Conservation (phyloP, 2,888 invertebrate species). For the Agriopis leucophaearia region DNA sequence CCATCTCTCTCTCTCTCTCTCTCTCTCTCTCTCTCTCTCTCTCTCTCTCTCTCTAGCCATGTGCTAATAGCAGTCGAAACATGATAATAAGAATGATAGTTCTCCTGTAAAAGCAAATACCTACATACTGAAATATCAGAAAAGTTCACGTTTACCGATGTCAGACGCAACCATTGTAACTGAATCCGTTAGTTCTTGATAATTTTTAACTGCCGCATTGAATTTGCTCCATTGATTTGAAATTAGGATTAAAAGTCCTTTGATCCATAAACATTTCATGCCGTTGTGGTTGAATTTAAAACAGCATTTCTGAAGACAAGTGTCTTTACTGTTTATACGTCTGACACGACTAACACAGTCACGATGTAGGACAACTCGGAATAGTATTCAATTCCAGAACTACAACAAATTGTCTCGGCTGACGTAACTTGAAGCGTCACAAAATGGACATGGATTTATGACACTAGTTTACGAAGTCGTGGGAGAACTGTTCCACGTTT, state of each 20-base stretch:
- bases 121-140: too few species aligned
- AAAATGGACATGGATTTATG: slow-evolving; percentile 37
- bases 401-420: slow-evolving; percentile 44
- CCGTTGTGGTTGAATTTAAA: neutral
- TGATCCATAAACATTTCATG: neutral
- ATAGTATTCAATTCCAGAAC: slow-evolving; percentile 49
- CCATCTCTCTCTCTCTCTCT: too few species aligned
- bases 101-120: too few species aligned
- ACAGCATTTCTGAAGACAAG: neutral
- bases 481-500: slow-evolving; percentile 17
- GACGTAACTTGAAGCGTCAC: slow-evolving; percentile 39
- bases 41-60: too few species aligned
- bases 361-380: slow-evolving; percentile 45
- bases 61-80: too few species aligned
- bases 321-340: slow-evolving; percentile 18
- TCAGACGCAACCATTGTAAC: too few species aligned
- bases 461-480: slow-evolving; percentile 29
- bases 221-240: too few species aligned
- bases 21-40: too few species aligned
- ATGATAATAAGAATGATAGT: too few species aligned
- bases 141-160: too few species aligned
- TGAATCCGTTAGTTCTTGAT: too few species aligned
- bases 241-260: neutral
- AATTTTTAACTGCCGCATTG: too few species aligned
- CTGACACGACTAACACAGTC: slow-evolving; percentile 31